phyloP scores from a whole-genome alignment of 2,113 vertebrate species.

The Brachypteracias leptosomus region DNA sequence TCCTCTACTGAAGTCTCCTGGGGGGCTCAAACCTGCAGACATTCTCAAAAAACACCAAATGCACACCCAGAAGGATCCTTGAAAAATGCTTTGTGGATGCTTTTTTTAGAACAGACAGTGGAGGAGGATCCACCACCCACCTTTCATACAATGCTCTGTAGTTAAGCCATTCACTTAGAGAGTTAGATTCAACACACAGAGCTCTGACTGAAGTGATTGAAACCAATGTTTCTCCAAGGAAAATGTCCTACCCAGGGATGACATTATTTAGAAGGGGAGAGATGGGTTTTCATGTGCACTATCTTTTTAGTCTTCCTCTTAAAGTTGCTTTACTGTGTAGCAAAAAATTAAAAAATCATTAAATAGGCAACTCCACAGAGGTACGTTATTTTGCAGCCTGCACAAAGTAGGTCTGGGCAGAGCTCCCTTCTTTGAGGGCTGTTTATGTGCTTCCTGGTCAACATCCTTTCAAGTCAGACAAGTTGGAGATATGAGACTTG shows the following conservation, averaged over 20 bases:
- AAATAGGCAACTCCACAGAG: not conserved
- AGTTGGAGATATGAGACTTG: not conserved
- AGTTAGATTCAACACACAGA: not conserved
- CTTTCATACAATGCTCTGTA: not conserved
- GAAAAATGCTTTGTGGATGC: constrained; percentile 12
- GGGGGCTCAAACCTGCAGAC: constrained; percentile 27
- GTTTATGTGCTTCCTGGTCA: not conserved
- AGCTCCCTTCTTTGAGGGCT: not conserved
- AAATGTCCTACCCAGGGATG: not conserved
- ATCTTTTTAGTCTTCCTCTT: not conserved
- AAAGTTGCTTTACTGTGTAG: not conserved
- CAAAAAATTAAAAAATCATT: not conserved
- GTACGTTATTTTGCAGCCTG: not conserved
- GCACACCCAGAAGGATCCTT: constrained; percentile 27
- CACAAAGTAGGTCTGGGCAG: not conserved
- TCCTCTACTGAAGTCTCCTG: constrained; percentile 21
- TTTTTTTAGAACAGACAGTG: constrained; percentile 33
- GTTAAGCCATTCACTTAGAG: not conserved
- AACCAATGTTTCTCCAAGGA: not conserved
- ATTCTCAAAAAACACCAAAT: not conserved
- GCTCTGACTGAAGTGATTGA: not conserved
- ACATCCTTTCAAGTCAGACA: not conserved
- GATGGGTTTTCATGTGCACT: not conserved
- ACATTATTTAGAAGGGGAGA: not conserved
- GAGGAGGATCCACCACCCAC: constrained; percentile 46